Evolutionary conservation across 2,888 invertebrate genomes (phyloP).

Genomic region (Cordilura impudica): DNA sequence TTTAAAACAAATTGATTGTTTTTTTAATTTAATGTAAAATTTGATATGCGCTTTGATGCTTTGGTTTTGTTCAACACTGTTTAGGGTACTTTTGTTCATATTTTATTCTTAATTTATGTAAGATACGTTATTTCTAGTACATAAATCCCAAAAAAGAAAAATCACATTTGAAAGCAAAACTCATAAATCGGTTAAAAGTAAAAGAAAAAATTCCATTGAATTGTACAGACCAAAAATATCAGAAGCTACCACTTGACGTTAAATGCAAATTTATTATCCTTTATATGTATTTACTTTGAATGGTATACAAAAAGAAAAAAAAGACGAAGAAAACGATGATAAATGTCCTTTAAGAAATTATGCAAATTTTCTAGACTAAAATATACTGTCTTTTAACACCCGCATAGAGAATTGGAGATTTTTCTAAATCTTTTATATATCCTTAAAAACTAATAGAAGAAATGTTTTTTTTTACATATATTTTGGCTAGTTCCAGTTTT

Average conservation of each 20-base stretch:
- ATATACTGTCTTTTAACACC: conserved; percentile 48
- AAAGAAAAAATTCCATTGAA: conserved; percentile 32
- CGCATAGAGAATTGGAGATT: conserved; percentile 25
- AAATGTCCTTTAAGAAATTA: conserved; percentile 66
- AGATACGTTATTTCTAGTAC: conserved; percentile 15
- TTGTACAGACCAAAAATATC: background rate
- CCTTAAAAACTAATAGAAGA: conserved; percentile 26
- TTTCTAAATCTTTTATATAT: conserved; percentile 28
- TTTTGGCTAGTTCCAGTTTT: conserved; percentile 28
- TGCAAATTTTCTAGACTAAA: conserved; percentile 64
- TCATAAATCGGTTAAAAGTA: conserved; percentile 53
- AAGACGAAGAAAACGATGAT: conserved; percentile 36
- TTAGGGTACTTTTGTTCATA: no score
- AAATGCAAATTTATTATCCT: conserved; percentile 70
- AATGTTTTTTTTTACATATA: background rate
- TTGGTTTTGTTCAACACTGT: no score
- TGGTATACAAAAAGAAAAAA: conserved; percentile 17
- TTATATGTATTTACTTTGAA: conserved; percentile 48
- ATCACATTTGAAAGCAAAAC: conserved; percentile 51
- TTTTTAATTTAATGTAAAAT: no score
- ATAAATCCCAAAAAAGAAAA: conserved; percentile 39
- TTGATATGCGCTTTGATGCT: no score
- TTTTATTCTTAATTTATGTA: conserved; percentile 4
- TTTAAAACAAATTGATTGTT: no score
- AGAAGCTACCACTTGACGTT: conserved; percentile 61